Percentiles rank a stretch among this genome's conserved stretches.
Conservation (phyloP, 2,113 vertebrate genomes). For the Aegotheles bennettii region DNA sequence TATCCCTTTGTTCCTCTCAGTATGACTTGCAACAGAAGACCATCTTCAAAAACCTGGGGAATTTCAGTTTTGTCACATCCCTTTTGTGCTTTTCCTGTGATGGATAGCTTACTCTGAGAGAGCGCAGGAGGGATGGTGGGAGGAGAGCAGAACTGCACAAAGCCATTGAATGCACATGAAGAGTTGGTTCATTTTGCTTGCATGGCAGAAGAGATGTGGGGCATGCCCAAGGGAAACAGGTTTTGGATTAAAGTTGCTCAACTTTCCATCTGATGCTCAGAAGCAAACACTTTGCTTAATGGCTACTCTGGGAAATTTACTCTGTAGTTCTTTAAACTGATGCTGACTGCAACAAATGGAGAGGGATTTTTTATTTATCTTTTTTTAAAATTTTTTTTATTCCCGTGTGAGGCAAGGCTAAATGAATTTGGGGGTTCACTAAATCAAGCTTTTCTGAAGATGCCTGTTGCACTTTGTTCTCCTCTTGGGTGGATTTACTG, state of each 20-base stretch:
- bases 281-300: neutral
- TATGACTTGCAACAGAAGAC: neutral
- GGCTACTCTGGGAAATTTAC: neutral
- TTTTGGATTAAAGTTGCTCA: neutral
- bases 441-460: neutral
- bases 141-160: neutral
- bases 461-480: rapidly evolving
- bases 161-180: neutral
- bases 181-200: neutral
- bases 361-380: neutral
- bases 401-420: neutral
- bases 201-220: neutral
- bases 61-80: neutral
- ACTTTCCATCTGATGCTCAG: neutral
- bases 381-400: neutral
- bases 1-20: neutral
- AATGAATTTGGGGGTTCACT: neutral
- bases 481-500: neutral
- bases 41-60: neutral
- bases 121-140: neutral
- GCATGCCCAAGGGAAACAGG: neutral
- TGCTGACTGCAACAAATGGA: neutral
- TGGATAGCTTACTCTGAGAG: neutral
- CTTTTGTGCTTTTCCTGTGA: neutral
- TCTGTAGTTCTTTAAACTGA: neutral